These are phyloP conservation scores for Strigamia maritima DNA, from an alignment of 2,888 invertebrate genomes.

Conservation along the genomic window DNA sequence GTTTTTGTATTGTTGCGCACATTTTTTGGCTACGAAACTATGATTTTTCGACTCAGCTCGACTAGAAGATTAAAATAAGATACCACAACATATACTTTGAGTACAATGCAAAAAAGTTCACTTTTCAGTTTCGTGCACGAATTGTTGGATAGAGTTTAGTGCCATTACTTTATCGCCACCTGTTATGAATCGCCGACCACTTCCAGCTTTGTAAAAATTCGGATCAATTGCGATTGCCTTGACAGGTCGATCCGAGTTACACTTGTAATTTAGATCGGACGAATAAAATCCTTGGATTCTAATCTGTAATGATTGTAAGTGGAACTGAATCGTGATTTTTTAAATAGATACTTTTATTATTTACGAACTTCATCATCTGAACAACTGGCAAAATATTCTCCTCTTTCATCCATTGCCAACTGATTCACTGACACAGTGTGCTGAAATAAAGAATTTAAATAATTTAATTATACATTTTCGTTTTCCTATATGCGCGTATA, in stretches of 20 bases:
- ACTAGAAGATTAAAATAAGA: too few relatives aligned
- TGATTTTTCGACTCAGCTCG: too few relatives aligned
- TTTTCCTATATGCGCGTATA: too few relatives aligned
- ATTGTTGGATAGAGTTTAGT: too few relatives aligned
- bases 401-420: constrained; percentile 87
- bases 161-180: constrained; percentile 59
- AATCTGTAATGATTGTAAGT: constrained; percentile 54
- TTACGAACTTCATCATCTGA: constrained; percentile 74
- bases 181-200: constrained; percentile 78
- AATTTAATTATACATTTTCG: not conserved
- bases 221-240: constrained; percentile 86
- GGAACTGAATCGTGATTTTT: not conserved
- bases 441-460: constrained; percentile 44
- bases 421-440: constrained; percentile 91
- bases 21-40: too few relatives aligned
- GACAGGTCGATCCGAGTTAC: constrained; percentile 75
- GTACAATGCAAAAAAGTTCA: too few relatives aligned
- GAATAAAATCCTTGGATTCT: constrained; percentile 84
- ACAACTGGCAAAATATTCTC: constrained; percentile 90
- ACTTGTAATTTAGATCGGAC: constrained; percentile 72
- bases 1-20: too few relatives aligned
- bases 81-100: too few relatives aligned
- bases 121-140: too few relatives aligned
- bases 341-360: too few relatives aligned
- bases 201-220: constrained; percentile 68